phyloP scores from a whole-genome alignment of 2,113 vertebrate species.

The Guaruba guarouba region DNA sequence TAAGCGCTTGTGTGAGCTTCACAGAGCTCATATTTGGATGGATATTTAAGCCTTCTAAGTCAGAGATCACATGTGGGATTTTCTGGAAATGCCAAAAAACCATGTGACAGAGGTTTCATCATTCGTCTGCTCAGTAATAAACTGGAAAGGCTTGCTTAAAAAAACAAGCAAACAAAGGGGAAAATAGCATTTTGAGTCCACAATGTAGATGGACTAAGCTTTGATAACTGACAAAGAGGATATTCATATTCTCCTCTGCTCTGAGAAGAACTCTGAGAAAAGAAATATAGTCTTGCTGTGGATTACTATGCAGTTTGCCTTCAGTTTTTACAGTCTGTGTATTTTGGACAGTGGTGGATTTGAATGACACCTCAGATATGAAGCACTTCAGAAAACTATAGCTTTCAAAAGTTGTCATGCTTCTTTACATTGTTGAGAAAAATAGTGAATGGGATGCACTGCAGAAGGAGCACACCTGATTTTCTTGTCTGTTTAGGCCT shows the following conservation, averaged over 20 bases:
- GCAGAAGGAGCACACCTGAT: not conserved
- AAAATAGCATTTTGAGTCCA: not conserved
- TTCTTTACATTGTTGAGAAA: not conserved
- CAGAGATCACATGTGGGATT: not conserved
- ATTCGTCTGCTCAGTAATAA: not conserved
- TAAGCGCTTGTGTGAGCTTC: not conserved
- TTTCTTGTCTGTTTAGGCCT: not conserved
- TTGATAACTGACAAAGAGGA: not conserved
- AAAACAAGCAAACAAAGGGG: not conserved
- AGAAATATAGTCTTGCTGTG: not conserved
- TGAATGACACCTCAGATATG: not conserved
- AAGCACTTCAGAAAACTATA: not conserved
- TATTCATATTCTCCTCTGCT: not conserved
- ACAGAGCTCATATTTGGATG: not conserved
- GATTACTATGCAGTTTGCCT: not conserved
- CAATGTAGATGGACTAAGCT: not conserved
- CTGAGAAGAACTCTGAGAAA: not conserved
- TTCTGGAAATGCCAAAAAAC: slow-evolving; percentile 33
- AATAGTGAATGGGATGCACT: not conserved
- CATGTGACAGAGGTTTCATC: not conserved
- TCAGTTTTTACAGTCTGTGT: not conserved
- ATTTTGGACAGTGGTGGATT: not conserved
- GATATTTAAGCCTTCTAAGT: not conserved
- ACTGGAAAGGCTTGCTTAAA: not conserved
- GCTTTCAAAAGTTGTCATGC: not conserved